A percentile compares a stretch with the other conserved stretches of the same genome.
Evolutionary conservation across 2,113 vertebrate species (phyloP).

Genomic region (Andinoacara biseriatus): DNA sequence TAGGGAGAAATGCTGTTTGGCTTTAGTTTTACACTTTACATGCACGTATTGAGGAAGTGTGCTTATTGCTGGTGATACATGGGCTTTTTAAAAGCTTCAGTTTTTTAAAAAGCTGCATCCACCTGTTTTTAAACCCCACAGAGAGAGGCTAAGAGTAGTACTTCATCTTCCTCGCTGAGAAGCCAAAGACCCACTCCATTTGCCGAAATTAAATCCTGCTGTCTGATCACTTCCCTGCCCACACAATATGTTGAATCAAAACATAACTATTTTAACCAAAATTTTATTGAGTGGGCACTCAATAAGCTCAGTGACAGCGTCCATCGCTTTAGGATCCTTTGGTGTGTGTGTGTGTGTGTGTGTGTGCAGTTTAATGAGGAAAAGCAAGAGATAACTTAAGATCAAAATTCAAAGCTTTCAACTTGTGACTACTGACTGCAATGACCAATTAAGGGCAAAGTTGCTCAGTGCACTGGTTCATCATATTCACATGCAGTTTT

Average conservation of each 20-base stretch:
- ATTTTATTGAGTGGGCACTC: constrained; percentile 27
- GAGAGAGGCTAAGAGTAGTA: neutral
- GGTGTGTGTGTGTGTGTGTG: neutral
- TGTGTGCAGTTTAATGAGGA: constrained; percentile 41
- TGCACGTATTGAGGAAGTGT: neutral
- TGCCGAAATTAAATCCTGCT: constrained; percentile 25
- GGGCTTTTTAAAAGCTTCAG: neutral
- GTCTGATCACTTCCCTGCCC: constrained; percentile 34
- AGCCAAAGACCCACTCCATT: constrained; percentile 16
- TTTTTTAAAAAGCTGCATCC: constrained; percentile 12
- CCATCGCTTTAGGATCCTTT: neutral
- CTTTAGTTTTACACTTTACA: constrained; percentile 27
- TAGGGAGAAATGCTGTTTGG: constrained; percentile 35
- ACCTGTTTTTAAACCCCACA: constrained; percentile 10
- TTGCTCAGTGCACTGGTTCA: neutral
- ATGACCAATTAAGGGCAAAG: neutral
- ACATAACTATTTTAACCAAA: constrained; percentile 25
- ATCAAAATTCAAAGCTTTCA: constrained; percentile 47
- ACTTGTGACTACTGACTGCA: neutral
- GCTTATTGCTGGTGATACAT: neutral
- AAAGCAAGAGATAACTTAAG: constrained; percentile 8
- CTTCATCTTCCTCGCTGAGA: neutral
- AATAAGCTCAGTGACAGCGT: constrained; percentile 4
- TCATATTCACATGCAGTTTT: neutral
- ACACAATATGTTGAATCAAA: constrained; percentile 49